Percentiles rank a stretch among this genome's conserved stretches.
phyloP scores from a whole-genome alignment of 2,113 vertebrate species.

The Alaudala cheleensis region DNA sequence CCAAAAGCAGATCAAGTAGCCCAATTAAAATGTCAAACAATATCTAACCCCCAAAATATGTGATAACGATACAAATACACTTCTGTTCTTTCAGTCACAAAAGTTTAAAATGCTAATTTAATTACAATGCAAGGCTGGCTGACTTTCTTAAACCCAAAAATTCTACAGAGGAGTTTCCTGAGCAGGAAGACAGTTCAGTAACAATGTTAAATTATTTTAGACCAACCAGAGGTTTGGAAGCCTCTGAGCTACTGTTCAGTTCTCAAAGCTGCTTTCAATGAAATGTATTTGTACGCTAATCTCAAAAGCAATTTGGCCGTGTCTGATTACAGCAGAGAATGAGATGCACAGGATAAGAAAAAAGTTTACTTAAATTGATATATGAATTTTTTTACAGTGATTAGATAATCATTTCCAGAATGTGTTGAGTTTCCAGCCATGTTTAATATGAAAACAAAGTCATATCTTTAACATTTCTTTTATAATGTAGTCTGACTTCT shows the following conservation, averaged over 20 bases:
- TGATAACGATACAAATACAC: conserved; percentile 32
- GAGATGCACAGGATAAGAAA: conserved; percentile 44
- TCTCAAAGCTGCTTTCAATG: conserved; percentile 55
- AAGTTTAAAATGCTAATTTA: conserved; percentile 41
- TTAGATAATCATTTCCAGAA: conserved; percentile 59
- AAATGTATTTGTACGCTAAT: conserved; percentile 52
- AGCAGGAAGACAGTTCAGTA: conserved; percentile 46
- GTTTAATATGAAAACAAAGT: conserved; percentile 16
- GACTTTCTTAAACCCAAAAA: conserved; percentile 39
- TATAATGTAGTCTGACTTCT: not conserved
- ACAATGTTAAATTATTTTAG: conserved; percentile 29
- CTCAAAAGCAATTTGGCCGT: conserved; percentile 31
- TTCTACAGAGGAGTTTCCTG: conserved; percentile 34
- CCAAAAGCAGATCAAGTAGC: not conserved
- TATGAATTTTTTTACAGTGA: conserved; percentile 30
- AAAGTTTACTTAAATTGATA: conserved; percentile 41
- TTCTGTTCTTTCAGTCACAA: conserved; percentile 22
- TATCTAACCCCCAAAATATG: not conserved
- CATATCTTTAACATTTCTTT: not conserved
- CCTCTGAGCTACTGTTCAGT: conserved; percentile 50
- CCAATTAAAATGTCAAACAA: not conserved
- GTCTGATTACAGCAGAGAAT: conserved; percentile 43
- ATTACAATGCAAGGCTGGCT: conserved; percentile 51
- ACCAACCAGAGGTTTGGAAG: not conserved
- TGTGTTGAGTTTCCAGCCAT: conserved; percentile 6